Conservation (phyloP, 2,888 invertebrate species). For the Ophioninae sp. region DNA sequence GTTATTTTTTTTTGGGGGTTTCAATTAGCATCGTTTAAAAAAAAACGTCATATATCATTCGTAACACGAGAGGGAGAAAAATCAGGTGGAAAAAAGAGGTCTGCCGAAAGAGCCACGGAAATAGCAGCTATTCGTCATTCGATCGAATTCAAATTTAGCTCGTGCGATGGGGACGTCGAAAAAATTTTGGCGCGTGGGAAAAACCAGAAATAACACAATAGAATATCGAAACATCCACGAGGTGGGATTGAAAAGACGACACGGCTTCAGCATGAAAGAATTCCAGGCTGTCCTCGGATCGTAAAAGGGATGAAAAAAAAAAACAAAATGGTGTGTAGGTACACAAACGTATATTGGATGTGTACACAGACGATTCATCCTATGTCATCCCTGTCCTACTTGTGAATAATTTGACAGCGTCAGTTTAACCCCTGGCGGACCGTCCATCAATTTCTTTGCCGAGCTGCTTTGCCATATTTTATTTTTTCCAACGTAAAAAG, state of each 20-base stretch:
- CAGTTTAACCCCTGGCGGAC: slow-evolving; percentile 36
- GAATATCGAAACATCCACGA: slow-evolving; percentile 14
- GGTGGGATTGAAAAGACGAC: slow-evolving; percentile 35
- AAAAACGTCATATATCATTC: slow-evolving; percentile 12
- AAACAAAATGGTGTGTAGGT: background rate
- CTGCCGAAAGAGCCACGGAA: slow-evolving; percentile 9
- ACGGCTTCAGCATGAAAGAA: slow-evolving; percentile 30
- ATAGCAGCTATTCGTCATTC: slow-evolving; percentile 50
- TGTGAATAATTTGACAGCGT: slow-evolving; percentile 48
- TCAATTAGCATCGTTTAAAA: background rate
- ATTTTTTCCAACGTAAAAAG: slow-evolving; percentile 23
- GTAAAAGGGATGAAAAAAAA: slow-evolving; percentile 29
- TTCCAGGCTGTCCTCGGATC: slow-evolving; percentile 26
- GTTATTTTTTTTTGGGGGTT: too few relatives aligned
- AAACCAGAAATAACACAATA: slow-evolving; percentile 26
- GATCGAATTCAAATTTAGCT: slow-evolving; percentile 52
- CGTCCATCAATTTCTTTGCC: slow-evolving; percentile 50
- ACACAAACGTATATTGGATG: background rate
- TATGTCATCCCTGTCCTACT: slow-evolving; percentile 21
- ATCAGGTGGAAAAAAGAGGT: slow-evolving; percentile 11
- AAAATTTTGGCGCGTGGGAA: slow-evolving; percentile 12
- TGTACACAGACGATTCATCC: slow-evolving; percentile 15
- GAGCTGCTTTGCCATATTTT: slow-evolving; percentile 33
- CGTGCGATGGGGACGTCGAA: slow-evolving; percentile 10
- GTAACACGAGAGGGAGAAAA: slow-evolving; percentile 8